Evolutionary conservation across 2,888 invertebrate species (phyloP).

Genomic region (Achlya flavicornis): DNA sequence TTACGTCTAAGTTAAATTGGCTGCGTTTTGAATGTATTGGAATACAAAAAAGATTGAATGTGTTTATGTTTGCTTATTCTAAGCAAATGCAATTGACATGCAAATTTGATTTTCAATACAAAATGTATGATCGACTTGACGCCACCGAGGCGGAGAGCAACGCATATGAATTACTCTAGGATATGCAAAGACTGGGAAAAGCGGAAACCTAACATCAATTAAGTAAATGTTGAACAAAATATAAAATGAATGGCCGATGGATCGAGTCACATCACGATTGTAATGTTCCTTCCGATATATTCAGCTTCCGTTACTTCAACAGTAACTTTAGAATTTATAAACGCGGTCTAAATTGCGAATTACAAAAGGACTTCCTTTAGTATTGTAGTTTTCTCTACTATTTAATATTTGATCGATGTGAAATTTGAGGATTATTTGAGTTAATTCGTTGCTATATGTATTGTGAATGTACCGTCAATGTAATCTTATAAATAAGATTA

Average conservation of each 20-base stretch:
- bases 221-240: background rate
- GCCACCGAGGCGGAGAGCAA: background rate
- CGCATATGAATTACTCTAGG: background rate
- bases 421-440: constrained; percentile 4
- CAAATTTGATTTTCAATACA: constrained; percentile 19
- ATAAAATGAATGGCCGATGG: background rate
- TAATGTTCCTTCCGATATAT: constrained; percentile 3
- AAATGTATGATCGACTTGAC: constrained; percentile 11
- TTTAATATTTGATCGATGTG: background rate
- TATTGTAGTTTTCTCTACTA: background rate
- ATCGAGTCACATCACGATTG: constrained; percentile 5
- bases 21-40: background rate
- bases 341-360: constrained; percentile 30
- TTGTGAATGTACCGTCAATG: constrained; percentile 67
- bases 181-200: background rate
- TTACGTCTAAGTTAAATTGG: background rate
- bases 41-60: background rate
- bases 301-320: background rate
- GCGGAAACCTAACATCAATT: too few relatives aligned
- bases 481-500: constrained; percentile 78
- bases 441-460: constrained; percentile 42
- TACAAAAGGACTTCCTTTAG: constrained; percentile 41
- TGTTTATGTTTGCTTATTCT: constrained; percentile 21
- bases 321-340: constrained; percentile 15
- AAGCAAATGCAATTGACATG: constrained; percentile 32